Conservation (phyloP, 2,113 vertebrate species). For the Ageneiosus marmoratus region DNA sequence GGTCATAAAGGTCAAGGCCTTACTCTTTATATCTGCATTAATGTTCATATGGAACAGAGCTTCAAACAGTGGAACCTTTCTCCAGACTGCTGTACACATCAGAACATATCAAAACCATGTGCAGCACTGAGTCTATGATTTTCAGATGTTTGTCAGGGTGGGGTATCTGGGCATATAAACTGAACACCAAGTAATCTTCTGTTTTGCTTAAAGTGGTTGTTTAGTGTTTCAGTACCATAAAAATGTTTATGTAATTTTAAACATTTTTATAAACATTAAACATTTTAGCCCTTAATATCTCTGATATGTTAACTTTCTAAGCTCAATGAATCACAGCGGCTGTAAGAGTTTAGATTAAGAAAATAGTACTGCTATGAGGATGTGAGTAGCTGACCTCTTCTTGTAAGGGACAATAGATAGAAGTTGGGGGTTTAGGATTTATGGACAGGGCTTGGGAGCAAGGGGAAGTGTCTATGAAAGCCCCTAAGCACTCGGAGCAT, state of each 20-base stretch:
- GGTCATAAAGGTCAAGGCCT: background rate
- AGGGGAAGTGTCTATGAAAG: background rate
- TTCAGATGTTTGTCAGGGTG: background rate
- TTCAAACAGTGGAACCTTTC: background rate
- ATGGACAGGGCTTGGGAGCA: background rate
- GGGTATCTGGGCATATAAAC: background rate
- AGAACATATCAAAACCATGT: background rate
- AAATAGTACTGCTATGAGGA: background rate
- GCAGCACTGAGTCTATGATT: background rate
- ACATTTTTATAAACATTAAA: background rate
- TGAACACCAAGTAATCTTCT: background rate
- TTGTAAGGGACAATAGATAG: background rate
- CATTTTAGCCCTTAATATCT: background rate
- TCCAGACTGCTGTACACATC: background rate
- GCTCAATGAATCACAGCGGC: background rate
- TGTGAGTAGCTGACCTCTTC: background rate
- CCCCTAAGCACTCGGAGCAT: background rate
- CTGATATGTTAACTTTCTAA: background rate
- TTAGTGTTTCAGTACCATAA: background rate
- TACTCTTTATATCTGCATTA: background rate
- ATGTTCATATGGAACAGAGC: background rate
- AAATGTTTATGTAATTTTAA: background rate
- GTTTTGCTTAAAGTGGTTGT: background rate
- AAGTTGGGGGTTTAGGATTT: background rate
- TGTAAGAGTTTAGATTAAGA: background rate